phyloP scores from a whole-genome alignment of 2,888 invertebrate genomes.

The Oscheius sp. region DNA sequence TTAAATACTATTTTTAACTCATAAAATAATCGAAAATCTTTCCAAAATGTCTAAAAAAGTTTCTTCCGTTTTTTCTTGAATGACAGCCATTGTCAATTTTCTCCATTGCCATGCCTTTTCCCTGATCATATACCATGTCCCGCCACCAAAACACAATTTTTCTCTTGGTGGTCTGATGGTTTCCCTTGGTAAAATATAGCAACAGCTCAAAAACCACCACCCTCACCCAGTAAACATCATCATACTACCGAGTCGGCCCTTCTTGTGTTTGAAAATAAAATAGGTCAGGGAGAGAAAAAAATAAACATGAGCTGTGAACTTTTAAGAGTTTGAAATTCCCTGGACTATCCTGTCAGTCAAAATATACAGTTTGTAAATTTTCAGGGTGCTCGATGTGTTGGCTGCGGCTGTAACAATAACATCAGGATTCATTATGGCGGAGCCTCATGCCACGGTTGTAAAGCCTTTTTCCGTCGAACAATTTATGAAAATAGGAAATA shows the following conservation, averaged over 20 bases:
- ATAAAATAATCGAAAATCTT: too few species aligned
- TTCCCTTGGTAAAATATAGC: background rate
- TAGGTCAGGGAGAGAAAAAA: background rate
- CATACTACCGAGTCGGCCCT: background rate
- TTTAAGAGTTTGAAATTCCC: too few species aligned
- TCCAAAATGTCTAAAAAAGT: too few species aligned
- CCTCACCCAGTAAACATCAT: background rate
- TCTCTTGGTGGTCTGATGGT: background rate
- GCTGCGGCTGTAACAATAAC: constrained; percentile 56
- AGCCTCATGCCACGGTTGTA: constrained; percentile 64
- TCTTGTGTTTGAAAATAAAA: too few species aligned
- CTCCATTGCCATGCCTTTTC: too few species aligned
- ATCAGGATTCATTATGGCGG: constrained; percentile 65
- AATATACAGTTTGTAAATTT: constrained; percentile 25
- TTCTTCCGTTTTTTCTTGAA: too few species aligned
- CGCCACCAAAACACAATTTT: too few species aligned
- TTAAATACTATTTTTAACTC: too few species aligned
- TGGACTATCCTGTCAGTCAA: background rate
- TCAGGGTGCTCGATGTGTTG: constrained; percentile 59
- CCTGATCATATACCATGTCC: too few species aligned
- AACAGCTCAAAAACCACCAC: too few species aligned
- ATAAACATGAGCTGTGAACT: background rate
- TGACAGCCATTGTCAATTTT: too few species aligned
- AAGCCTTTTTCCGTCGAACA: constrained; percentile 61
- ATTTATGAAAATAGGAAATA: constrained; percentile 62